Evolutionary conservation across 2,113 vertebrate species (phyloP), one percentile per base, ranked within the genome.

Genomic region (Pterophyllum scalare): DNA sequence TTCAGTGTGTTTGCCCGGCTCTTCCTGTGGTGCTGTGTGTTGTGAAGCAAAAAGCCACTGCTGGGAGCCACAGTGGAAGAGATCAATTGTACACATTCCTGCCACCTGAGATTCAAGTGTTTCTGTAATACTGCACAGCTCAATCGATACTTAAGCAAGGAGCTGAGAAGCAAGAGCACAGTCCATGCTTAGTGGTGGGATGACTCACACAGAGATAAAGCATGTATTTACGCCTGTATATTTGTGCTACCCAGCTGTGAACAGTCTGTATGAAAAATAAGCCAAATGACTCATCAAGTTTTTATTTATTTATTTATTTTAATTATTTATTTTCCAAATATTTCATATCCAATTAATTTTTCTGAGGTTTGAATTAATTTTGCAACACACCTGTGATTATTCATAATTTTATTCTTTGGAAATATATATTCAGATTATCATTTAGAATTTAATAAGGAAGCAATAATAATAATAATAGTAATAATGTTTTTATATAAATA

Each of bases 101-200:
- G 95, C 95, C 97, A 96, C 95, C 95, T 96, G 96, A 96, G 96
- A 97, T 96, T 96, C 95, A 95, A 96, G 95, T 96, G 90, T 92
- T 92, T 95, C 94, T 96, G 91, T 95, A 95, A 96, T 94, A 95
- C 96, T 95, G 96, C 95, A 96, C 93, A 83, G 92, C 89, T 95
- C 94, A 96, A 97, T 98, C 97, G 93, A 98, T 98, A 96, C 83
- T 57, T 52, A 86, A 94, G 94, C 93, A 86, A 86, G 76, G 91
- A 84, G 56, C 46, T 9, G 7, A 35, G 88, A 88, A 75, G 94
- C 94, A 91, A 87, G 93, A 94, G 91, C 92, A 91, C 87, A 64
- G 75, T 91, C 90, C 81, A 58, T 91, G 96, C 91, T 84, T 77
- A 46, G 80, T 90, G 86, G 56, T 76, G 88, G 87, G 81, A 93